Percentiles rank a stretch among this genome's conserved stretches.
These are phyloP conservation scores for Pterostichus niger DNA, from an alignment of 2,888 invertebrate species.

Conservation along the genomic window DNA sequence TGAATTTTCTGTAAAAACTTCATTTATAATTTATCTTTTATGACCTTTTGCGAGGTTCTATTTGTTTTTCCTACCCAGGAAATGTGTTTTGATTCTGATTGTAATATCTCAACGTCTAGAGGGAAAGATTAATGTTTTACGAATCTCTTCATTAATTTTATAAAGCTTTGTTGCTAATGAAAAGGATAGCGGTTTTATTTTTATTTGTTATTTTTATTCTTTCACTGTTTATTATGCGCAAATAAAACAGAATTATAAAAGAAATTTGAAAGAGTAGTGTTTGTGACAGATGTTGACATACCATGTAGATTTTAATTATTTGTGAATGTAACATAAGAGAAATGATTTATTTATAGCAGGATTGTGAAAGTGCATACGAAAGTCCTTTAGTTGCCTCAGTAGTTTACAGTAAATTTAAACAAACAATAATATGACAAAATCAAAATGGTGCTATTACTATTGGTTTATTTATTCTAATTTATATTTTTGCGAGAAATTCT, in stretches of 20 bases:
- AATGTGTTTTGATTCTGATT: constrained; percentile 36
- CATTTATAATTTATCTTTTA: constrained; percentile 2
- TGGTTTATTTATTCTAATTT: too few relatives aligned
- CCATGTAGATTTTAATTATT: too few relatives aligned
- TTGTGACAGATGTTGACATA: too few relatives aligned
- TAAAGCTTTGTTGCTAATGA: constrained; percentile 27
- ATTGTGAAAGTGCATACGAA: too few relatives aligned
- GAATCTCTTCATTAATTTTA: constrained; percentile 36
- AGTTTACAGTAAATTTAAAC: too few relatives aligned
- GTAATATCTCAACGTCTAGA: constrained; percentile 8
- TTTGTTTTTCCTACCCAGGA: neutral
- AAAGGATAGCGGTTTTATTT: constrained; percentile 23
- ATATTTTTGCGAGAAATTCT: too few relatives aligned
- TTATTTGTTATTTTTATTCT: constrained; percentile 8
- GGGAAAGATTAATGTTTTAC: constrained; percentile 28
- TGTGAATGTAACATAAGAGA: too few relatives aligned
- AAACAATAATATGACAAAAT: too few relatives aligned
- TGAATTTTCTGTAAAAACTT: neutral
- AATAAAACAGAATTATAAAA: neutral
- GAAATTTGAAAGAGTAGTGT: too few relatives aligned
- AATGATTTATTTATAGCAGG: too few relatives aligned
- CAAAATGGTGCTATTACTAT: too few relatives aligned
- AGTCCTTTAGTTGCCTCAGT: too few relatives aligned
- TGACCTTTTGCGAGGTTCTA: neutral
- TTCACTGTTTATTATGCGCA: constrained; percentile 9